These are phyloP conservation scores for Orthosia gracilis DNA, from an alignment of 2,888 invertebrate species.

Conservation along the genomic window DNA sequence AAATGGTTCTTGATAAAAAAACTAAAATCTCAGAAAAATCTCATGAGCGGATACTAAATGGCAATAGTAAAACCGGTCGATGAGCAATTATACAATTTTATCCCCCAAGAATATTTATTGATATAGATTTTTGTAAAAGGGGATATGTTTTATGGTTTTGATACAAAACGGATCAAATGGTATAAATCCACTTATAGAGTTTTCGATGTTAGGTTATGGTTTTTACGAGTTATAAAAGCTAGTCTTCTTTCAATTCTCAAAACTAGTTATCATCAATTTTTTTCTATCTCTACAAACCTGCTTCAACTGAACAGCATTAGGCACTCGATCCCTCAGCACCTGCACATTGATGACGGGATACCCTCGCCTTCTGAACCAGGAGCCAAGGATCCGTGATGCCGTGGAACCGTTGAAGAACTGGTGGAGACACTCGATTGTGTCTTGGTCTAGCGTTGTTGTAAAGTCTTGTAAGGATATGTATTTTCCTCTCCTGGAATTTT, in stretches of 20 bases:
- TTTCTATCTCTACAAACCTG: conserved; percentile 73
- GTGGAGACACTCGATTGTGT: conserved; percentile 84
- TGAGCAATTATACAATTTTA: no score
- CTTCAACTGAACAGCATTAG: conserved; percentile 82
- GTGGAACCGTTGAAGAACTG: conserved; percentile 87
- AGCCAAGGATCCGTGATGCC: conserved; percentile 87
- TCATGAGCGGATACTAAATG: no score
- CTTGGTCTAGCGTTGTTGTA: conserved; percentile 78
- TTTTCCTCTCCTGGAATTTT: conserved; percentile 81
- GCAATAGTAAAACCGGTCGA: no score
- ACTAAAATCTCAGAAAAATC: no score
- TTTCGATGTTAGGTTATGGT: no score
- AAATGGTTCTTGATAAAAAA: no score
- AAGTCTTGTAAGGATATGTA: conserved; percentile 83
- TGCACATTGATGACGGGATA: conserved; percentile 92
- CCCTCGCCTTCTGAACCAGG: conserved; percentile 93
- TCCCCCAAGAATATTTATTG: neutral
- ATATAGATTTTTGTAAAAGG: neutral
- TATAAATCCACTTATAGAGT: no score
- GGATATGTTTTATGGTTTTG: no score
- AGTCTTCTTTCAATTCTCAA: no score
- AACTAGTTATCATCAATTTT: neutral
- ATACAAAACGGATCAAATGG: no score
- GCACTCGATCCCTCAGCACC: conserved; percentile 81
- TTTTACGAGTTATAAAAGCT: no score